These are phyloP conservation scores for Martes martes DNA, from an alignment of 2,113 vertebrate genomes.

Conservation along the genomic window DNA sequence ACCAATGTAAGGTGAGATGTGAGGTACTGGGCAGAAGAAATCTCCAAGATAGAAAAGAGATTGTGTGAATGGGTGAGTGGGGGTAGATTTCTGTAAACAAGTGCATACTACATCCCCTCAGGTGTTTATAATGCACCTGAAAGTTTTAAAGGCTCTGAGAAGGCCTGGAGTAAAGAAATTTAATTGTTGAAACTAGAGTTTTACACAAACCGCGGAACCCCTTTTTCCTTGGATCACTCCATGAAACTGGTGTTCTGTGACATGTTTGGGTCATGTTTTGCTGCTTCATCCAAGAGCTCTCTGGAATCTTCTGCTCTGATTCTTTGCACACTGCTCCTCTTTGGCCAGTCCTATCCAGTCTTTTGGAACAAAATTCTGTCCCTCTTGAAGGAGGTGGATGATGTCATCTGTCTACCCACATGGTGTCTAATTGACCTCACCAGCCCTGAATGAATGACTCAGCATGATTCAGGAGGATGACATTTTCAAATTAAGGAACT, in stretches of 20 bases:
- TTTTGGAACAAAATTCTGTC: neutral
- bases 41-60: neutral
- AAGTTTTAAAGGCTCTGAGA: neutral
- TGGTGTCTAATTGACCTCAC: neutral
- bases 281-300: neutral
- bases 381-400: neutral
- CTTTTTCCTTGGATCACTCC: neutral
- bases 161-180: neutral
- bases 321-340: neutral
- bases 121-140: neutral
- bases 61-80: neutral
- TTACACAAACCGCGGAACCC: neutral
- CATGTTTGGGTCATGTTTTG: neutral
- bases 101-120: neutral
- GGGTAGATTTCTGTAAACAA: neutral
- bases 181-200: neutral
- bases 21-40: neutral
- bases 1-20: neutral
- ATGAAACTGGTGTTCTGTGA: neutral
- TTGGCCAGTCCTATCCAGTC: neutral
- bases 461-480: constrained; percentile 14
- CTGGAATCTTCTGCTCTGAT: neutral
- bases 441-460: neutral
- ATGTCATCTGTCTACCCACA: neutral
- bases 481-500: constrained; percentile 5